Evolutionary conservation across 2,113 vertebrate species (phyloP), one percentile per base, ranked within the genome.

Genomic region (Neofelis nebulosa): DNA sequence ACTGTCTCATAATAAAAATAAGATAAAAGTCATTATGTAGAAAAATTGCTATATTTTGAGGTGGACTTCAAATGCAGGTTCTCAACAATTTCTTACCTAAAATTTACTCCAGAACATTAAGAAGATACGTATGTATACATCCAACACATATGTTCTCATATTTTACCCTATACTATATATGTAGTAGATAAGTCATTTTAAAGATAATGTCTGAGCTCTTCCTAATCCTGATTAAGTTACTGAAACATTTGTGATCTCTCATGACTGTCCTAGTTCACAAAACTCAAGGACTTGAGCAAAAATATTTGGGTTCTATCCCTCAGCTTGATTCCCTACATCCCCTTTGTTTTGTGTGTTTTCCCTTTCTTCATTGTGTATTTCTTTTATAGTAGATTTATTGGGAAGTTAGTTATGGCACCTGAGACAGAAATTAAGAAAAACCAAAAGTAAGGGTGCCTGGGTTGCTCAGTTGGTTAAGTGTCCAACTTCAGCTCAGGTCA

Each of bases 1-100:
- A 45, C 86, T 90, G 15, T 69, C 95, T 94, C 10, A 66, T 87
- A 63, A 55, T 91, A 97, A 93, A 97, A 89, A 61, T 91, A 89
- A 91, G 36, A 41, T 33, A 81, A 81, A 82, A 94, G 48, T 89
- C 21, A 61, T 92, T 68, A 52, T 23, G 21, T 68, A 89, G 71
- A 50, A 85, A 92, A 87, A 73, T 41, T 89, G 7, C 21, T 71
- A 0, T 80, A 61, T 95, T 97, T 95, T 83, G 74, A 84, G 21
- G 33, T 95, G 27, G 14, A 0, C 74, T 94, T 92, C 90, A 93
- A 92, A 83, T 97, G 19, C 7, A 94, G 4, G 25, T 93, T 96
- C n/a, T 94, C 33, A 95, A 15, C 7, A 84, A 18, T 91, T 89
- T 96, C 31, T 92, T 83, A 48, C 14, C n/a, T 86, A 41, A 96